phyloP scores from a whole-genome alignment of 2,113 vertebrate genomes.

The Semnornis frantzii region DNA sequence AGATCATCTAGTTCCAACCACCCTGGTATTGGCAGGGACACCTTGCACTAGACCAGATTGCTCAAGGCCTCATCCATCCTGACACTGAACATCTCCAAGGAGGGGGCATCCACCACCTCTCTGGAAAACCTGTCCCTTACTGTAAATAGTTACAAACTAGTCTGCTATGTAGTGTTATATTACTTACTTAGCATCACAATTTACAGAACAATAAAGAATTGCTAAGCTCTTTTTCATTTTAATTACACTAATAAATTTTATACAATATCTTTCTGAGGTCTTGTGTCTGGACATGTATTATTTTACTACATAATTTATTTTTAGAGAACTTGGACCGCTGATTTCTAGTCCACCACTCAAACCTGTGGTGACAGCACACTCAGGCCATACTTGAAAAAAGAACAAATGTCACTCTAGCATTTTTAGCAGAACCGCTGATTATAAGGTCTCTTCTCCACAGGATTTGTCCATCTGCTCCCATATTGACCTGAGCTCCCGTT shows the following conservation, averaged over 20 bases:
- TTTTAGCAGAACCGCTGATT: background rate
- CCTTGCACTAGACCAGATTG: too few relatives aligned
- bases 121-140: too few relatives aligned
- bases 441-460: background rate
- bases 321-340: background rate
- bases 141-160: background rate
- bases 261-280: background rate
- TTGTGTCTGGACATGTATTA: background rate
- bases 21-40: too few relatives aligned
- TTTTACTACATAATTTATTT: background rate
- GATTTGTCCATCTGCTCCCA: background rate
- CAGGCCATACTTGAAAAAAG: background rate
- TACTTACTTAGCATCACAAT: background rate
- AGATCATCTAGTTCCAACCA: too few relatives aligned
- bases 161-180: background rate
- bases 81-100: too few relatives aligned
- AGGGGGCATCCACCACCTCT: too few relatives aligned
- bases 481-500: background rate
- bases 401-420: background rate
- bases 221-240: background rate
- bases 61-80: too few relatives aligned
- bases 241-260: background rate
- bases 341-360: background rate
- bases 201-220: background rate
- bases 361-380: background rate